Evolutionary conservation across 64 coral and sea anemone species (phyloP).

Genomic region (Montipora efflorescens): DNA sequence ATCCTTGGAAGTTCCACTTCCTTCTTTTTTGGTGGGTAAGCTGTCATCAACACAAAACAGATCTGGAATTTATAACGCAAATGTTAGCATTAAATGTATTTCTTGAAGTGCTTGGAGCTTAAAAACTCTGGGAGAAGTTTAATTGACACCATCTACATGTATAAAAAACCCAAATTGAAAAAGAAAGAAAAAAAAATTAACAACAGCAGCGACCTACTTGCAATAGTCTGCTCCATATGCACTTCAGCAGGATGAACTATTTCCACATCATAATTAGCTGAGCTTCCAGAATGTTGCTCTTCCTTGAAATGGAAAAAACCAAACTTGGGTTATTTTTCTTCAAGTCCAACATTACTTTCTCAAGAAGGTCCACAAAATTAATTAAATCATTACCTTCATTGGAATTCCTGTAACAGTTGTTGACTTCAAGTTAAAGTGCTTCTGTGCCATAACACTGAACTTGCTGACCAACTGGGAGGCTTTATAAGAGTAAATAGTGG

Average conservation of each 20-base stretch:
- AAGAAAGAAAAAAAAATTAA: background rate
- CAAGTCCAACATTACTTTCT: background rate
- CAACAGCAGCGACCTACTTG: constrained; percentile 62
- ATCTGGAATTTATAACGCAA: background rate
- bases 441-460: constrained; percentile 77
- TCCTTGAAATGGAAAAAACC: constrained; percentile 61
- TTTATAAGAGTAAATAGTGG: constrained; percentile 74
- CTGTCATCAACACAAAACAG: constrained; percentile 80
- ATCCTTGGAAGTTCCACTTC: constrained; percentile 57
- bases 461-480: constrained; percentile 81
- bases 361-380: background rate
- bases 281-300: constrained; percentile 97
- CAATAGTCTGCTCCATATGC: constrained; percentile 87
- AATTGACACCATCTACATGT: too few species aligned
- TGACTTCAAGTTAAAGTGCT: constrained; percentile 94
- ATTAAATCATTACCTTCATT: constrained; percentile 79
- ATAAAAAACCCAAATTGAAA: too few species aligned
- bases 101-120: background rate
- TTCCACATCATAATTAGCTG: constrained; percentile 99
- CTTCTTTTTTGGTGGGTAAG: constrained; percentile 60
- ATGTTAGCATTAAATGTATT: background rate
- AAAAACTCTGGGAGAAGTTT: too few species aligned
- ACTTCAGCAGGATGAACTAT: constrained; percentile 93
- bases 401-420: constrained; percentile 97
- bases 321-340: too few species aligned